Conservation (phyloP, 2,113 vertebrate species). For the Microtus oregoni region DNA sequence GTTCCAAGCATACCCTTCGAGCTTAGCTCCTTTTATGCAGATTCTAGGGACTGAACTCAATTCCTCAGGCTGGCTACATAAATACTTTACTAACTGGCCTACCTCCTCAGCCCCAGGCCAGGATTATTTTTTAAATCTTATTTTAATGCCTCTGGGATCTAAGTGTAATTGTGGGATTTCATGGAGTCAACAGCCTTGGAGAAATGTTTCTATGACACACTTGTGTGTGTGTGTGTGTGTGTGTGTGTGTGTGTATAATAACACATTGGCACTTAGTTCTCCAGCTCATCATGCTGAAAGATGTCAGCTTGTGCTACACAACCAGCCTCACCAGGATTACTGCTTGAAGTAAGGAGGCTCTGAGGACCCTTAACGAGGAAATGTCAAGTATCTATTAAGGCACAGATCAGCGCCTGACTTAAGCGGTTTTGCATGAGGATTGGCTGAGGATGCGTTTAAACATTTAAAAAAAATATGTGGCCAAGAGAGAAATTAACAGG, state of each 20-base stretch:
- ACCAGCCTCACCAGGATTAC: not conserved
- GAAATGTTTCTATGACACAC: not conserved
- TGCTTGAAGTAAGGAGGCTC: not conserved
- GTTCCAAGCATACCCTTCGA: not conserved
- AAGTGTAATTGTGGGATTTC: not conserved
- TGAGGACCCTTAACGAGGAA: slow-evolving; percentile 54
- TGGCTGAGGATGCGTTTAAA: not conserved
- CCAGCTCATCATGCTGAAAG: not conserved
- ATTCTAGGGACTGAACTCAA: not conserved
- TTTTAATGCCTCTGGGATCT: not conserved
- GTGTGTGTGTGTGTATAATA: too few relatives aligned
- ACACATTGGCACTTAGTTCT: not conserved
- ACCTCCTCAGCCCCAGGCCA: not conserved
- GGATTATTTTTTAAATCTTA: not conserved
- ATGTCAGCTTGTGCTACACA: not conserved
- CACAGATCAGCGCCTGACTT: not conserved
- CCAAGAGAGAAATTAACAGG: not conserved
- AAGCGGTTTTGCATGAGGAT: not conserved
- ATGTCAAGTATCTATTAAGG: slow-evolving; percentile 60
- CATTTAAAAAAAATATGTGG: not conserved
- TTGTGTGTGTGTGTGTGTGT: not conserved
- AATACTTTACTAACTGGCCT: not conserved
- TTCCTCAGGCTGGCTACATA: not conserved
- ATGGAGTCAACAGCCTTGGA: not conserved
- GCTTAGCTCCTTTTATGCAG: not conserved